Evolutionary conservation across 2,113 vertebrate genomes (phyloP).

Genomic region (Percina caprodes): DNA sequence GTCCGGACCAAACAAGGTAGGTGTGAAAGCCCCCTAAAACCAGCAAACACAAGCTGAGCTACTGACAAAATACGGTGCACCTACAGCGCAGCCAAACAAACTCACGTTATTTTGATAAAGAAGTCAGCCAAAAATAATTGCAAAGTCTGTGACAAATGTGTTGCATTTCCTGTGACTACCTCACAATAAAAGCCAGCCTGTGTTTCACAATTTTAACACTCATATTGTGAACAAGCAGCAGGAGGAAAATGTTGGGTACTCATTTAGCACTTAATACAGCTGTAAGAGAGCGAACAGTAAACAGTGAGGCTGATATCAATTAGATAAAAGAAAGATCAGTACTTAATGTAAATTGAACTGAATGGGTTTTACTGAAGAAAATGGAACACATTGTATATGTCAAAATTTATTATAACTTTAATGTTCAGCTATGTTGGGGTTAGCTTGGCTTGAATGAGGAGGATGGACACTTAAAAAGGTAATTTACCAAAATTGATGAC

Average conservation of each 20-base stretch:
- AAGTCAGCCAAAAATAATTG: not conserved
- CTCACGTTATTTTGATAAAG: not conserved
- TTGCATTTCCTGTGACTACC: not conserved
- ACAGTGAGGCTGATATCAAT: not conserved
- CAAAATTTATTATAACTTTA: not conserved
- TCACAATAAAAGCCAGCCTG: not conserved
- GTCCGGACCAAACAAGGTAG: no score
- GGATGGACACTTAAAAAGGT: not conserved
- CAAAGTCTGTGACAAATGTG: not conserved
- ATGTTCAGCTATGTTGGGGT: not conserved
- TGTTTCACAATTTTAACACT: not conserved
- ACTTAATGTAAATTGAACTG: not conserved
- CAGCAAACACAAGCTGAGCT: not conserved
- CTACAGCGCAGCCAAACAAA: not conserved
- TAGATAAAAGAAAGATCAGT: not conserved
- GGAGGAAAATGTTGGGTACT: not conserved
- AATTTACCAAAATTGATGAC: not conserved
- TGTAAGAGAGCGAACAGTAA: not conserved
- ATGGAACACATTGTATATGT: not conserved
- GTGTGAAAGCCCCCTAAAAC: not conserved
- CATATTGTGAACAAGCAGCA: not conserved
- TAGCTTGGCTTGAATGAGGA: not conserved
- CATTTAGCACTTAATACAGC: not conserved
- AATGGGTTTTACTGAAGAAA: not conserved
- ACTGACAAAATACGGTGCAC: not conserved